Percentiles rank a stretch among this genome's conserved stretches.
Evolutionary conservation across 1,140 invertebrate genomes (phyloP).

Genomic region (Tetragonula clypearis): DNA sequence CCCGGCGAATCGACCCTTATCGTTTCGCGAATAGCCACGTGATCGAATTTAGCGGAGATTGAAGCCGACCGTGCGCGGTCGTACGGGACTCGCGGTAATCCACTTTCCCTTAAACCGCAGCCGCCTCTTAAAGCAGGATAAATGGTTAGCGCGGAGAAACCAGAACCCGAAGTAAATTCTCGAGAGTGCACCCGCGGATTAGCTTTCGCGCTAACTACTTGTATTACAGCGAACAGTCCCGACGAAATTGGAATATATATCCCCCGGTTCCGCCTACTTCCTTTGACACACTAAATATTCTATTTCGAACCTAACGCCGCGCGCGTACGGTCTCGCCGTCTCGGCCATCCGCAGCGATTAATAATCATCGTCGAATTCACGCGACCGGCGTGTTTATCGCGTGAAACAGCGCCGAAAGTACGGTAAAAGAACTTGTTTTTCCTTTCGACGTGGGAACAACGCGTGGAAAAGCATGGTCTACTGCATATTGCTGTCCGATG

Average conservation of each 20-base stretch:
- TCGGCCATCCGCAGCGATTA: background rate
- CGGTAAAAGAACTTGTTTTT: background rate
- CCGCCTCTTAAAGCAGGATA: constrained; percentile 67
- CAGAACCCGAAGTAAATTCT: constrained; percentile 67
- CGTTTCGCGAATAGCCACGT: constrained; percentile 61
- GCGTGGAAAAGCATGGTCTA: background rate
- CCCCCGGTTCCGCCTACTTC: constrained; percentile 25
- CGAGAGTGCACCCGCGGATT: constrained; percentile 60
- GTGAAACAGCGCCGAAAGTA: background rate
- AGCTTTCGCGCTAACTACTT: constrained; percentile 65
- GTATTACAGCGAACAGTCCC: constrained; percentile 62
- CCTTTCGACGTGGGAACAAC: no score
- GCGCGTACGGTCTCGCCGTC: background rate
- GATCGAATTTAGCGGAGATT: constrained; percentile 71
- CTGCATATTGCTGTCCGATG: background rate
- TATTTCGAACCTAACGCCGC: constrained; percentile 42
- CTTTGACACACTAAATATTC: constrained; percentile 58
- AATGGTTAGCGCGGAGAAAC: constrained; percentile 68
- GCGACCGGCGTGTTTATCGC: no score
- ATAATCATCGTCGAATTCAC: background rate
- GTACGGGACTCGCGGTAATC: constrained; percentile 72
- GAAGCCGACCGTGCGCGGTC: constrained; percentile 62
- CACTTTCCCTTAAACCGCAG: constrained; percentile 72
- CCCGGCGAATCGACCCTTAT: constrained; percentile 60
- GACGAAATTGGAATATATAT: constrained; percentile 65